Base-by-base conservation (phyloP, 2,797 vertebrate genomes). In the Pogonophryne albipinna region DNA sequence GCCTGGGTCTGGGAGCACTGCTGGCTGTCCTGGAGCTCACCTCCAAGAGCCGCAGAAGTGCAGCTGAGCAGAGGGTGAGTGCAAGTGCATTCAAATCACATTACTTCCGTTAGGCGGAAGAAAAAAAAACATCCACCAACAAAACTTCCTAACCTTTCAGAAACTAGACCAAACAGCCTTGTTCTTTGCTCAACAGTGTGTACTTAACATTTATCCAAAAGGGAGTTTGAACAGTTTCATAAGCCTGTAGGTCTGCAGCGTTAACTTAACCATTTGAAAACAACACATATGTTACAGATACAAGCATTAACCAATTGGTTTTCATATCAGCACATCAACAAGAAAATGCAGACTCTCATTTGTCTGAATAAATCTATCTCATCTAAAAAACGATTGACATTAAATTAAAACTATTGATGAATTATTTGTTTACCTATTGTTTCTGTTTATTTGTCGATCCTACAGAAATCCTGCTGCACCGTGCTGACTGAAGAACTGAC, bases 381-480 rank as follows among this genome's bases (percentile, higher is more conserved):
- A 19, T 34, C 51, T 38, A 34, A 51, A 76, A 47, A 62, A n/a
- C 19, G 31, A 41, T 66, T 57, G 41, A 41, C 17, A 69, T 51
- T 45, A 11, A 61, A 73, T 20, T 45, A 8, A 56, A n/a, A 11
- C 53, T n/a, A 59, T 55, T 59, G 52, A 55, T 49, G 9, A 38
- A 49, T 6, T 38, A 19, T 47, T 31, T 63, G 4, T 52, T 76
- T 81, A 9, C n/a, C 31, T 51, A 0, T 9, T 56, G 13, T 70
- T 71, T 47, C 20, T 65, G 6, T 78, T 31, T 38, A 27, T 27
- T 76, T 88, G 9, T 89, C 47, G 59, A 66, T 67, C 11, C 56
- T 15, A 47, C 93, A 98, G 97, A 97, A 95, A 90, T 94, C 97
- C 0, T 97, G 95, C 84, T 97, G 97, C 88, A 86, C 94, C 1